Percentiles rank a stretch among this genome's conserved stretches.
Evolutionary conservation across 2,888 invertebrate species (phyloP).

Genomic region (Pyralis farinalis): DNA sequence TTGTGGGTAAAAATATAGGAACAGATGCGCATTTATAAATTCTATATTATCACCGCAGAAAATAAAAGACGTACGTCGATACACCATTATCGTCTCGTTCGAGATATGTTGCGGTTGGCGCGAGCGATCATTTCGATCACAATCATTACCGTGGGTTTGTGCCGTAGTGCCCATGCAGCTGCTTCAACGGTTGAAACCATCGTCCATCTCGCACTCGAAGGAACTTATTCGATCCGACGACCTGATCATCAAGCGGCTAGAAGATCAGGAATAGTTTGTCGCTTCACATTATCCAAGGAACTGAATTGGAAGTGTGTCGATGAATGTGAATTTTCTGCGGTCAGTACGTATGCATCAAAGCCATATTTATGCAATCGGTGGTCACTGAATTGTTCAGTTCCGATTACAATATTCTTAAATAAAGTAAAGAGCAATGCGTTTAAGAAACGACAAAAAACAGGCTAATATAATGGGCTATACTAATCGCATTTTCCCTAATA

Average conservation of each 20-base stretch:
- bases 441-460: constrained; percentile 49
- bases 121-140: constrained; percentile 62
- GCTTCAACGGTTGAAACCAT: constrained; percentile 44
- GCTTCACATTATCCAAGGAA: constrained; percentile 57
- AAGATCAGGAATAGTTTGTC: constrained; percentile 58
- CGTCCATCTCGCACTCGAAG: constrained; percentile 40
- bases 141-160: constrained; percentile 57
- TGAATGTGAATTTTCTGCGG: constrained; percentile 66
- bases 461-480: constrained; percentile 45
- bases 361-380: constrained; percentile 69
- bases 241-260: constrained; percentile 36
- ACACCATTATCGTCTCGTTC: constrained; percentile 72
- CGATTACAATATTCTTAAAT: constrained; percentile 1
- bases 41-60: constrained; percentile 51
- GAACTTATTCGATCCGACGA: constrained; percentile 43
- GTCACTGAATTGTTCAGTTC: constrained; percentile 31
- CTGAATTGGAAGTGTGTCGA: constrained; percentile 60
- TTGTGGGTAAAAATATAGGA: constrained; percentile 16
- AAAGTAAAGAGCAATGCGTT: constrained; percentile 17
- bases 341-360: constrained; percentile 57
- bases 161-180: constrained; percentile 43
- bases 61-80: constrained; percentile 53
- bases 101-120: constrained; percentile 66
- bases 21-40: constrained; percentile 29
- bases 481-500: constrained; percentile 55